A percentile compares a stretch with the other conserved stretches of the same genome.
Evolutionary conservation across 1,140 invertebrate genomes (phyloP).

Genomic region (Euura lappo): DNA sequence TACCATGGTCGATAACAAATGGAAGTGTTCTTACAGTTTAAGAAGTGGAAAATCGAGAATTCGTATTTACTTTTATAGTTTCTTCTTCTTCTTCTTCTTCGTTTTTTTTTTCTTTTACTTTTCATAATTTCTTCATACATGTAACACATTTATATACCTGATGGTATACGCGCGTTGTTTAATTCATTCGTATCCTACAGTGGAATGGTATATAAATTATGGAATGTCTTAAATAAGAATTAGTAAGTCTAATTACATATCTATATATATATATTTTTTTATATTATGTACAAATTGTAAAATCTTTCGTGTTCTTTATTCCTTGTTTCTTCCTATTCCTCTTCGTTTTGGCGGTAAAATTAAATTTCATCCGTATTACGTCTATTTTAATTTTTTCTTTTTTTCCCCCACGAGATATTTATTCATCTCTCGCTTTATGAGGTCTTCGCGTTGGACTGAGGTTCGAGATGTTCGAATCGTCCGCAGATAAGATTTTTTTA

Average conservation of each 20-base stretch:
- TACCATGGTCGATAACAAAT: conserved; percentile 37
- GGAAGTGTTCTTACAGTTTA: conserved; percentile 37
- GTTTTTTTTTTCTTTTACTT: not conserved
- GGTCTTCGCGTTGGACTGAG: no score
- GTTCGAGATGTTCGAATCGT: no score
- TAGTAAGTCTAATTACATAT: conserved; percentile 37
- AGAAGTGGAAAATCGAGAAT: conserved; percentile 47
- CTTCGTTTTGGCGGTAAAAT: conserved; percentile 23
- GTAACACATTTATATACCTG: conserved; percentile 26
- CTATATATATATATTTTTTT: conserved; percentile 26
- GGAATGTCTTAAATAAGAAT: conserved; percentile 36
- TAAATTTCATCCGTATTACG: conserved; percentile 24
- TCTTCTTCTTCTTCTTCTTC: no score
- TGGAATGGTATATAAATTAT: conserved; percentile 30
- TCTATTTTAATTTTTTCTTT: conserved; percentile 4
- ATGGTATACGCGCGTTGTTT: conserved; percentile 33
- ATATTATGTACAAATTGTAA: conserved; percentile 57
- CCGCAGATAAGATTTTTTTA: no score
- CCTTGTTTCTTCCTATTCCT: conserved; percentile 35
- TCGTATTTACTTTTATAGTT: not conserved
- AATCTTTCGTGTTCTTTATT: conserved; percentile 38
- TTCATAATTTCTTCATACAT: conserved; percentile 20
- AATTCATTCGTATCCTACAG: conserved; percentile 23
- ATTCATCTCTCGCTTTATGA: no score
- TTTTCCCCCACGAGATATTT: conserved; percentile 12